phyloP scores from a whole-genome alignment of 2,888 invertebrate species.

The Gastracanthus pulcherrimus region DNA sequence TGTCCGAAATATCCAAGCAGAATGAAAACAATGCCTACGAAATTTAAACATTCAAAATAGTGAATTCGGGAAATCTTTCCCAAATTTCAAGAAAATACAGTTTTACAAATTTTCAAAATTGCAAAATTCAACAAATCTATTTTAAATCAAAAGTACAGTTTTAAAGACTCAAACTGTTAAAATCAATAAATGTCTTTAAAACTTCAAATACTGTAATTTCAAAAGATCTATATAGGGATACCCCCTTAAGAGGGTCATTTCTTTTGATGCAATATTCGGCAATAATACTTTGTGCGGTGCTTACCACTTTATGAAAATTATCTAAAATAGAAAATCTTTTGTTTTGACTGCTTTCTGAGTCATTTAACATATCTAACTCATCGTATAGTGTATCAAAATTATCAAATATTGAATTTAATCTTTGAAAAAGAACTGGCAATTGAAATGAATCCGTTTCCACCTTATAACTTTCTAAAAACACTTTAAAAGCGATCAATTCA shows the following conservation, averaged over 20 bases:
- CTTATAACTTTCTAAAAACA: not conserved
- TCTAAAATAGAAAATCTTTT: not conserved
- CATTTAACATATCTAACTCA: not conserved
- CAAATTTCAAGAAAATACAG: no score
- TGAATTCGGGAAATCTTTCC: no score
- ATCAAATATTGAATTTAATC: not conserved
- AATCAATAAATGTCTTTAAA: no score
- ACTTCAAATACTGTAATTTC: no score
- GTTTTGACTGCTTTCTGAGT: not conserved
- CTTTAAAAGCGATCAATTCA: not conserved
- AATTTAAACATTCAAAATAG: no score
- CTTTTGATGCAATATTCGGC: not conserved
- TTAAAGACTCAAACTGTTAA: no score
- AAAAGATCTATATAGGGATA: no score
- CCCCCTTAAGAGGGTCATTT: not conserved
- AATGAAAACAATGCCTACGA: no score
- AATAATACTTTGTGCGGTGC: not conserved
- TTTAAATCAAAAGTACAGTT: no score
- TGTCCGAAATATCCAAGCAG: no score
- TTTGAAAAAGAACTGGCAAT: not conserved
- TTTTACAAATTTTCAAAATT: no score
- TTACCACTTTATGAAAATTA: not conserved
- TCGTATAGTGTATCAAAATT: not conserved
- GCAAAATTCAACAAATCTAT: no score
- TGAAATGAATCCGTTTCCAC: not conserved